Conservation (phyloP, 2,113 vertebrate genomes). For the Helogale parvula region DNA sequence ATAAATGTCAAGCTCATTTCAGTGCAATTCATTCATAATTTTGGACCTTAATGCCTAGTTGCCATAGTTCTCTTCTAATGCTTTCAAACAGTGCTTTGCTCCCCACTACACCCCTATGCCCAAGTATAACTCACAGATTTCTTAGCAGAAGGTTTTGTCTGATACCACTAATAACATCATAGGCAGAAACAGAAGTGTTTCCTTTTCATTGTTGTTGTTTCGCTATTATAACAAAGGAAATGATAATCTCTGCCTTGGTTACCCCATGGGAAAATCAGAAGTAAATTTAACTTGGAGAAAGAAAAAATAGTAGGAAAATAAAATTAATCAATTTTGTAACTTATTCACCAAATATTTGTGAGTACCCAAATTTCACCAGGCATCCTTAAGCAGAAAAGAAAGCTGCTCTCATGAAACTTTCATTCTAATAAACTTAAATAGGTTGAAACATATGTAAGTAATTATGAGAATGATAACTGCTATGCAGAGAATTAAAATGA, state of each 20-base stretch:
- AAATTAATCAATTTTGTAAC: neutral
- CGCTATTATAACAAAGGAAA: neutral
- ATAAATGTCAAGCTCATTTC: neutral
- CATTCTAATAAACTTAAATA: neutral
- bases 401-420: neutral
- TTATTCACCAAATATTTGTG: neutral
- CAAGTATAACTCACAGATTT: neutral
- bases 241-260: neutral
- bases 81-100: neutral
- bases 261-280: neutral
- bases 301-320: neutral
- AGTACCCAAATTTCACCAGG: neutral
- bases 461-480: neutral
- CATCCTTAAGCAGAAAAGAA: neutral
- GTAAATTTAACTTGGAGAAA: neutral
- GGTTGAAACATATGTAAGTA: neutral
- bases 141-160: neutral
- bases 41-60: neutral
- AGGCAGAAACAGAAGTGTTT: neutral
- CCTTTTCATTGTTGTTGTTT: neutral
- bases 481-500: neutral
- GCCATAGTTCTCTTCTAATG: neutral
- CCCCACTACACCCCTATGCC: neutral
- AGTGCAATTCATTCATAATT: neutral
- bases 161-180: neutral